Conservation (phyloP, 2,888 invertebrate species). For the Crossocerus cetratus region DNA sequence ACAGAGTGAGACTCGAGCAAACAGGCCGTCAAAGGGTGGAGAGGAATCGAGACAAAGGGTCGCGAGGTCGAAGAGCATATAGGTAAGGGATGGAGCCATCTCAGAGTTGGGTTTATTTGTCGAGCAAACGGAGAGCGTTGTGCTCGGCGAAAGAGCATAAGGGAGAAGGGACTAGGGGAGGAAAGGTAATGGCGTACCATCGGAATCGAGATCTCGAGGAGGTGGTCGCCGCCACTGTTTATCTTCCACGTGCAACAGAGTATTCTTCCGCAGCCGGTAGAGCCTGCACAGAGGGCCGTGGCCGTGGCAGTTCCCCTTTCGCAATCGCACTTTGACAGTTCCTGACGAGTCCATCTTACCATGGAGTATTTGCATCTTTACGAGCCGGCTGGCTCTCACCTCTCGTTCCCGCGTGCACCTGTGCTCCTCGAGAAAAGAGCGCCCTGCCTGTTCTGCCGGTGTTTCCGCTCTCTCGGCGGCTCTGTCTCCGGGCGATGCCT, state of each 20-base stretch:
- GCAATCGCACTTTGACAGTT: conserved; percentile 72
- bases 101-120: conserved; percentile 62
- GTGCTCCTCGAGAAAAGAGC: conserved; percentile 39
- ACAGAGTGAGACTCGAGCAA: too few species aligned
- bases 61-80: background rate
- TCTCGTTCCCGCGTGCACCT: conserved; percentile 56
- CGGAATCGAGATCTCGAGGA: conserved; percentile 27
- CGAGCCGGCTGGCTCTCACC: conserved; percentile 61
- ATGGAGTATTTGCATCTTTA: conserved; percentile 72
- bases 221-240: conserved; percentile 60
- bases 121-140: conserved; percentile 63
- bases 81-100: conserved; percentile 25
- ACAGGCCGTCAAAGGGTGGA: too few species aligned
- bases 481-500: conserved; percentile 57
- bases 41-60: conserved; percentile 13
- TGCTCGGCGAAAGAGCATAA: conserved; percentile 30
- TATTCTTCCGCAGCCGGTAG: conserved; percentile 55
- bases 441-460: conserved; percentile 2
- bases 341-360: conserved; percentile 70
- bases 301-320: conserved; percentile 45
- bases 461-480: conserved; percentile 21
- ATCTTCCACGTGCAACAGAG: conserved; percentile 66
- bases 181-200: conserved; percentile 14
- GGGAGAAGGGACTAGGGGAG: conserved; percentile 7
- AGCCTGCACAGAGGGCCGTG: conserved; percentile 33